phyloP scores from a whole-genome alignment of 2,113 vertebrate species.

The Boleophthalmus pectinirostris region DNA sequence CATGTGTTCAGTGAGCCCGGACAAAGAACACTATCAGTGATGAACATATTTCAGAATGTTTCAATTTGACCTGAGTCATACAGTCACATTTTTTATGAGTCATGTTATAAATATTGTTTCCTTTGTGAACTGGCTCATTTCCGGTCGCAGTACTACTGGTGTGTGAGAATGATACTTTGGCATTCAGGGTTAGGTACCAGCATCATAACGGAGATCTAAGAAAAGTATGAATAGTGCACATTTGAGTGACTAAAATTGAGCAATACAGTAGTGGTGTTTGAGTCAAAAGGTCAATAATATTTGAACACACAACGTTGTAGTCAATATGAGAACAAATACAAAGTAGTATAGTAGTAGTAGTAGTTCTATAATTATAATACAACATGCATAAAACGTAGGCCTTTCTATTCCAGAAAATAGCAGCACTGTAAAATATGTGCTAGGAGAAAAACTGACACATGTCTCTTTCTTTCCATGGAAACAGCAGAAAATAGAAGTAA shows the following conservation, averaged over 20 bases:
- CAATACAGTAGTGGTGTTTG: background rate
- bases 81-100: conserved; percentile 25
- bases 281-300: background rate
- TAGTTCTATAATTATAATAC: too few species aligned
- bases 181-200: conserved; percentile 44
- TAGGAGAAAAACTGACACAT: background rate
- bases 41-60: background rate
- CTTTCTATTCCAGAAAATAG: background rate
- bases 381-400: too few species aligned
- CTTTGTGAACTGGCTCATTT: conserved; percentile 23
- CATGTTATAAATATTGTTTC: conserved; percentile 13
- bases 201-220: background rate
- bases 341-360: background rate
- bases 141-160: conserved; percentile 21
- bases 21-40: background rate
- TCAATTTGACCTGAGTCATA: background rate
- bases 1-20: too few species aligned
- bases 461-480: background rate
- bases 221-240: background rate
- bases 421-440: background rate
- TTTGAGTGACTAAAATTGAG: background rate
- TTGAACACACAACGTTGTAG: background rate
- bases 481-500: background rate
- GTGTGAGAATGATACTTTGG: conserved; percentile 29
- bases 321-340: background rate